Evolutionary conservation across 2,888 invertebrate genomes (phyloP), one percentile per base, ranked within the genome.

Genomic region (Cheilosia vernalis): DNA sequence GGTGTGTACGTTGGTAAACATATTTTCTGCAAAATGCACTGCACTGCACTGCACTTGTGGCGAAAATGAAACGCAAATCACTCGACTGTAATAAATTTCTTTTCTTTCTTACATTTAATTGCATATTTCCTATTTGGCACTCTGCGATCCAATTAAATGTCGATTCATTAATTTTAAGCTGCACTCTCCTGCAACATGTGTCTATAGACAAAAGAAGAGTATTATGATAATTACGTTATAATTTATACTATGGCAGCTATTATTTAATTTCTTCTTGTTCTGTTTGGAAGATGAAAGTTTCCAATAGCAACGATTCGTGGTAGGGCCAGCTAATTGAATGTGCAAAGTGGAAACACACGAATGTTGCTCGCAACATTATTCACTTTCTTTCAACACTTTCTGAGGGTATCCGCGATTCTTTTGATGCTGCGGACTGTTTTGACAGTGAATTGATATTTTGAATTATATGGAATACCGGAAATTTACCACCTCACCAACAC

Each of bases 1-100:
- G 7, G 19, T 15, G 40, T 19, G 13, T 47, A 49, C 58, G 61
- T 61, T 61, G 72, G 53, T 63, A 61, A 53, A 73, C 17, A 60
- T 9, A 30, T 72, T 58, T 64, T 49, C 24, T 30, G 17, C 9
- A 40, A 47, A 69, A 67, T 53, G 72, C 79, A 73, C 42, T 53
- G 30, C 53, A 73, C 42, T 53, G 30, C 53, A 70, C 53, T 82
- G 77, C 64, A 77, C 27, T 58, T 58, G 19, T 40, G 44, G 27
- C 55, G 44, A 69, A 37, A 37, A 69, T 76, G 64, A 56, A 81
- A 81, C 69, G 74, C 27, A 76, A 81, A 81, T 64, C 82, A 66
- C 77, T 82, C 40, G 58, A 27, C 47, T 82, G 77, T 66, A 56
- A 64, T 60, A 63, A 70, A 64, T 64, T 64, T 76, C 74, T 74